These are phyloP conservation scores for Drosophila antonietae DNA, from an alignment of 2,888 invertebrate genomes.

Conservation along the genomic window DNA sequence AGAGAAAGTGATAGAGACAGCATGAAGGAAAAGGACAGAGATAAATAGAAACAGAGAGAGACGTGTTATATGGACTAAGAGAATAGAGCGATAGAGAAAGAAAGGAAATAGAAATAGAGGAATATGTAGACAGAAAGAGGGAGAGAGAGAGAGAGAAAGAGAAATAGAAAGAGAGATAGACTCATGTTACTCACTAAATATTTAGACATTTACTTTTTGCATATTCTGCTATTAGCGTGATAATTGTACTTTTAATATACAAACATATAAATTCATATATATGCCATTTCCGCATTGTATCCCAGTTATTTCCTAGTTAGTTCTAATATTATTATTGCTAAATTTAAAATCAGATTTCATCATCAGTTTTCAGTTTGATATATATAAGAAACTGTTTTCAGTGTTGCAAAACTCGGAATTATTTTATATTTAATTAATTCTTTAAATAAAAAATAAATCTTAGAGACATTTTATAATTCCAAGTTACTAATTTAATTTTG, in stretches of 20 bases:
- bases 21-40: too few relatives aligned
- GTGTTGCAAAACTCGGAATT: not conserved
- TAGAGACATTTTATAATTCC: not conserved
- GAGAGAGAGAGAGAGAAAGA: not conserved
- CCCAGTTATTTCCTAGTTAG: not conserved
- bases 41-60: too few relatives aligned
- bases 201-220: not conserved
- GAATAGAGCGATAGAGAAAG: too few relatives aligned
- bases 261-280: not conserved
- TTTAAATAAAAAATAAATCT: not conserved
- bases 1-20: too few relatives aligned
- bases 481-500: not conserved
- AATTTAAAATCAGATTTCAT: not conserved
- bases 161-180: not conserved
- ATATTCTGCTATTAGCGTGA: not conserved
- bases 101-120: too few relatives aligned
- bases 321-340: not conserved
- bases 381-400: not conserved
- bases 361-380: not conserved
- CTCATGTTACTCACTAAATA: not conserved
- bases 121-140: not conserved
- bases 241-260: not conserved
- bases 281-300: constrained; percentile 5
- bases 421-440: not conserved
- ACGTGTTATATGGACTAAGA: too few relatives aligned